These are phyloP conservation scores for Rana temporaria DNA, from an alignment of 2,113 vertebrate genomes.

Conservation along the genomic window DNA sequence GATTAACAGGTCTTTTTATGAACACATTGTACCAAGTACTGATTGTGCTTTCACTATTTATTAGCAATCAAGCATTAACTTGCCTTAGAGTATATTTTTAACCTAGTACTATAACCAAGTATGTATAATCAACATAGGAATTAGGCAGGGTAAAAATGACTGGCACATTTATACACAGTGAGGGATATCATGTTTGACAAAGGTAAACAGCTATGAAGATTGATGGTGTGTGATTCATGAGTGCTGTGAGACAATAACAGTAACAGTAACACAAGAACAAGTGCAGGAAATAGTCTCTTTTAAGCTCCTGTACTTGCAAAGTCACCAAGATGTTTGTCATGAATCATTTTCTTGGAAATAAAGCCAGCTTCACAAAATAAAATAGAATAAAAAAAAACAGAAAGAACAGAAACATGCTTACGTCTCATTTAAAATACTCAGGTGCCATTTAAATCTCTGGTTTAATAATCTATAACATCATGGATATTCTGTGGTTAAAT, in stretches of 20 bases:
- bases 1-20: constrained; percentile 16
- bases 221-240: constrained; percentile 12
- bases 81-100: constrained; percentile 7
- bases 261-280: not conserved
- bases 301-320: too few relatives aligned
- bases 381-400: too few relatives aligned
- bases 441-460: too few relatives aligned
- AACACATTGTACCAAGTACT: not conserved
- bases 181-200: not conserved
- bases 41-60: constrained; percentile 22
- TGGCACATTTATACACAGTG: constrained; percentile 8
- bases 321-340: too few relatives aligned
- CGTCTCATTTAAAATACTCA: too few relatives aligned
- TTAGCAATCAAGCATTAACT: constrained; percentile 29
- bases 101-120: constrained; percentile 20
- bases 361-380: too few relatives aligned
- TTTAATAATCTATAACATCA: too few relatives aligned
- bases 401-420: too few relatives aligned
- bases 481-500: too few relatives aligned
- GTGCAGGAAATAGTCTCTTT: not conserved
- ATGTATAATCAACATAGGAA: constrained; percentile 16
- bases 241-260: constrained; percentile 18
- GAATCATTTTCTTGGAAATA: too few relatives aligned
- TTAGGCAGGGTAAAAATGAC: not conserved
- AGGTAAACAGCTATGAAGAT: constrained; percentile 24